Base-by-base conservation (phyloP, 1,140 invertebrate genomes). In the Ceratoteleas bidentatus region DNA sequence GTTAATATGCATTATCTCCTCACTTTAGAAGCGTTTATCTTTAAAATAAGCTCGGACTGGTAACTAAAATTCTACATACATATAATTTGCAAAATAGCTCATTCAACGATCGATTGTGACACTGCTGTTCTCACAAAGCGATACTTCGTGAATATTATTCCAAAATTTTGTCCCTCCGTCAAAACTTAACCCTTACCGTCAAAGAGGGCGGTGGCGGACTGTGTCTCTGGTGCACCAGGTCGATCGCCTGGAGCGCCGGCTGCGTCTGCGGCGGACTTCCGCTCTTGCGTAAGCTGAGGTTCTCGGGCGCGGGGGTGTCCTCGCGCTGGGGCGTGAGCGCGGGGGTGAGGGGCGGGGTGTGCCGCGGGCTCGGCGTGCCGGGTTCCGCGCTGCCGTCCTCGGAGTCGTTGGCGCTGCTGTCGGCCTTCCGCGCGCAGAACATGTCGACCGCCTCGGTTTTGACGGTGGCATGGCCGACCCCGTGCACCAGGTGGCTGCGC, bases 271-370 rank as follows among this genome's bases (percentile, higher is more conserved):
- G 85, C 0, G 88, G 86, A 62, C 87, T 89, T 72, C 86, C 84
- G 50, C 73, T 85, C 54, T 93, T 89, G 14, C 89, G 86, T 0
- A 94, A 84, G 33, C 94, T 94, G 0, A 94, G 88, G 86, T 94
- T 94, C 85, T 94, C 93, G 0, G 94, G 94, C 3, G 92, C 93
- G 13, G 93, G 92, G 15, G 93, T 92, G 79, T 92, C 90, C 83
- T 87, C 90, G 84, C 88, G 89, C 89, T 89, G 91, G 87, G 88
- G 89, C 4, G 88, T 91, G 16, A 89, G 65, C 14, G 89, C 87
- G 38, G 89, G 86, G 33, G 90, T 90, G n/a, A 91, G 61, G 5
- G 90, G 88, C 6, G 90, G 89, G 5, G 90, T 90, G 54, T 90
- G 85, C 33, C 85, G 87, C 14, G 90, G 88, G 69, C 89, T 90